Evolutionary conservation across 2,888 invertebrate species (phyloP), one percentile per base, ranked within the genome.

Genomic region (Sympetrum striolatum): DNA sequence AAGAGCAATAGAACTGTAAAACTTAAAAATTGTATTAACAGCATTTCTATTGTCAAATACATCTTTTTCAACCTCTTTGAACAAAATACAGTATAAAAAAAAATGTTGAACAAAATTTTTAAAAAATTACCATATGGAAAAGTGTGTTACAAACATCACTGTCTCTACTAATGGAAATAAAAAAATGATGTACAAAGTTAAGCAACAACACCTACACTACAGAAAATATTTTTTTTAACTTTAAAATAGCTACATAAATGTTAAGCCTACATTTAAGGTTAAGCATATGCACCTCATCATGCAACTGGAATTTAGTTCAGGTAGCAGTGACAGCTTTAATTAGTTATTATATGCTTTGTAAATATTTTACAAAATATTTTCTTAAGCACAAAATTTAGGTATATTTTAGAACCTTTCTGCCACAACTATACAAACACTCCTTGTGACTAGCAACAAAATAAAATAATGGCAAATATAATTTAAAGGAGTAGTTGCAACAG

Each of bases 141-240:
- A 35, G 58, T 86, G 86, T 60, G 86, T 86, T 86, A 86, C 86
- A 86, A 86, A 86, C 86, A 86, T 35, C 86, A 86, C 86, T 86
- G 86, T 86, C 86, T 86, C 86, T 86, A 86, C 86, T 86, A 86
- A 86, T 86, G 86, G 86, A 86, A 82, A 86, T 60, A 86, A 86
- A 86, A 86, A 37, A 86, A 91, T 91, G 90, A 91, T 91, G 91
- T 91, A 91, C 79, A 73, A 81, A 91, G 91, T 91, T 91, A 91
- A 90, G 81, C 86, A 91, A 91, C 86, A 90, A 91, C 91, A 91
- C 90, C 80, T 90, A 91, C 90, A 90, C 90, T 91, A 91, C 91
- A 91, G 58, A 91, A 91, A 91, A 90, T 44, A 90, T 60, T 80
- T 80, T 90, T 39, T 90, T 39, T 81, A 81, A 91, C 58, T 35